Percentiles rank a stretch among this genome's conserved stretches.
phyloP scores from a whole-genome alignment of 2,888 invertebrate species.

The Chloroclysta siterata region DNA sequence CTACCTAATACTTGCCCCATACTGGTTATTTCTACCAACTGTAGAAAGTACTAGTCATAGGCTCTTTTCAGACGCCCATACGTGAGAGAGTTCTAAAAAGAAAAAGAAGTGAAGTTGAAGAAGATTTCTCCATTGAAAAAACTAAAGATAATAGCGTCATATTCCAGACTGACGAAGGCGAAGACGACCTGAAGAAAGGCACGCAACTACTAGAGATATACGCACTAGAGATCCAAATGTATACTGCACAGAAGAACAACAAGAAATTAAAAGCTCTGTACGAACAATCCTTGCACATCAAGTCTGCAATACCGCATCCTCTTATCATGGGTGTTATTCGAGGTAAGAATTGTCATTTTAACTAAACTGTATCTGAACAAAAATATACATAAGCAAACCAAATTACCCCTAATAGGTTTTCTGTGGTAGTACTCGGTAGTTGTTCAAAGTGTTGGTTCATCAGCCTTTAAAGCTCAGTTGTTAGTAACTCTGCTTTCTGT shows the following conservation, averaged over 20 bases:
- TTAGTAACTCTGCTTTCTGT: too few species aligned
- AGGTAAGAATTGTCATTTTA: conserved; percentile 81
- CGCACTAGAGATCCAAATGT: conserved; percentile 99
- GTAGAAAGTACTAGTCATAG: conserved; percentile 17
- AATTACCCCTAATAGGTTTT: too few species aligned
- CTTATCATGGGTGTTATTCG: conserved; percentile 99
- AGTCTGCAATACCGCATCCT: conserved; percentile 99
- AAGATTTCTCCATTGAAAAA: conserved; percentile 8
- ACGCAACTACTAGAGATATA: conserved; percentile 99
- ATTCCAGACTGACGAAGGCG: conserved; percentile 95
- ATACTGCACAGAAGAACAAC: conserved; percentile 99
- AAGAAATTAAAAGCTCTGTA: conserved; percentile 98
- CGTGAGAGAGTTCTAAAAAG: conserved; percentile 12
- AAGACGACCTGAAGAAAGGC: conserved; percentile 98
- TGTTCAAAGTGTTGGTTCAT: too few species aligned
- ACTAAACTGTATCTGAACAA: not conserved
- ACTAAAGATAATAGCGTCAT: conserved; percentile 8
- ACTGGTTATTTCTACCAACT: conserved; percentile 17
- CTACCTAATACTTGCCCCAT: not conserved
- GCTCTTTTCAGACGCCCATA: conserved; percentile 16
- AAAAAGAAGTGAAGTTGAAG: conserved; percentile 13
- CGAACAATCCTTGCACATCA: conserved; percentile 99
- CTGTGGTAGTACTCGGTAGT: too few species aligned
- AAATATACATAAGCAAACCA: not conserved
- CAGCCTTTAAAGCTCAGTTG: too few species aligned